phyloP scores from a whole-genome alignment of 1,140 invertebrate species.

The Spodoptera litura region DNA sequence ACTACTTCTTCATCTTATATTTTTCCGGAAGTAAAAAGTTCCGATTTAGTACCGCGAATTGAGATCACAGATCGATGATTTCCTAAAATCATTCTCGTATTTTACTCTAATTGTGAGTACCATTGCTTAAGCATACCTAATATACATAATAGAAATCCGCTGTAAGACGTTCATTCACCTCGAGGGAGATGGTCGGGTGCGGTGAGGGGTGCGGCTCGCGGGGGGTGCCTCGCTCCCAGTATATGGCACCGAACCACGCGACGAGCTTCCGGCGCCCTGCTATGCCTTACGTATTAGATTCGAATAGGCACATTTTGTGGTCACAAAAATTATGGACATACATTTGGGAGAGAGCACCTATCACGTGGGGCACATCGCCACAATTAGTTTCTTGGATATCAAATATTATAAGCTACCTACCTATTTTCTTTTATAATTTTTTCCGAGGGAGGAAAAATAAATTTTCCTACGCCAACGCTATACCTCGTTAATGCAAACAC shows the following conservation, averaged over 20 bases:
- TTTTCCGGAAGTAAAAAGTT: neutral
- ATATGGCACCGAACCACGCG: slow-evolving; percentile 46
- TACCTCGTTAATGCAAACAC: neutral
- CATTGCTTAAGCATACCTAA: slow-evolving; percentile 45
- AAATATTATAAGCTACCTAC: no score
- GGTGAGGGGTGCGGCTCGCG: neutral
- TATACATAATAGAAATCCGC: slow-evolving; percentile 59
- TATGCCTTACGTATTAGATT: slow-evolving; percentile 41
- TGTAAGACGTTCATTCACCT: slow-evolving; percentile 65
- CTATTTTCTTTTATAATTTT: no score
- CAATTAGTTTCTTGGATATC: no score
- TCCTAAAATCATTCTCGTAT: neutral
- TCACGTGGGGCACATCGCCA: no score
- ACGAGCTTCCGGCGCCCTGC: slow-evolving; percentile 43
- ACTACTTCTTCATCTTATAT: no score
- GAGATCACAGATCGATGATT: neutral
- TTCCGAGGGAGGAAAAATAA: neutral
- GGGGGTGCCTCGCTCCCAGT: slow-evolving; percentile 18
- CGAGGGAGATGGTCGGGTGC: slow-evolving; percentile 53
- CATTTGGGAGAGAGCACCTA: no score
- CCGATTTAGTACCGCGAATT: neutral
- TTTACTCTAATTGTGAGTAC: slow-evolving; percentile 37
- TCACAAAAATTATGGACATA: neutral
- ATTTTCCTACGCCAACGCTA: no score
- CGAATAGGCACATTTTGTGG: neutral